phyloP scores from a whole-genome alignment of 2,113 vertebrate species.

The Numida meleagris region DNA sequence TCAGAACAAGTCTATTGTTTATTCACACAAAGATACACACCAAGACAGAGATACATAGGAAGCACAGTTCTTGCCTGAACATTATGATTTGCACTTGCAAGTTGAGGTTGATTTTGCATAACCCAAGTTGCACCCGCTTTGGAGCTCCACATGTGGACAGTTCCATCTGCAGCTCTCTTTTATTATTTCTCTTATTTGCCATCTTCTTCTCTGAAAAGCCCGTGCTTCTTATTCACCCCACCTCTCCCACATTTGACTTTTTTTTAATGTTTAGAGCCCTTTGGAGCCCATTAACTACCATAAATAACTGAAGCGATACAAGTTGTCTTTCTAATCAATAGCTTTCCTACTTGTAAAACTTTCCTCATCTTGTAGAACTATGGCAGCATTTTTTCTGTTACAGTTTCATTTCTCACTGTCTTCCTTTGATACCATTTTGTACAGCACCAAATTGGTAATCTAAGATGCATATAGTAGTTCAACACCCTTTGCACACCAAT shows the following conservation, averaged over 20 bases:
- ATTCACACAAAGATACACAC: neutral
- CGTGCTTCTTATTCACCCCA: neutral
- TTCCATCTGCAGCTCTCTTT: neutral
- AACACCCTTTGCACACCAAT: neutral
- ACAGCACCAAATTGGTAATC: neutral
- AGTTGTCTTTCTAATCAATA: neutral
- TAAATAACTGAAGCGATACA: neutral
- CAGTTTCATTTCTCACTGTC: neutral
- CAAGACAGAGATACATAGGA: neutral
- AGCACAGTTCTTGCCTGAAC: neutral
- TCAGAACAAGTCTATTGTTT: neutral
- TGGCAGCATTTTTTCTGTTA: neutral
- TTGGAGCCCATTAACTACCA: neutral
- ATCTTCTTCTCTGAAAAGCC: neutral
- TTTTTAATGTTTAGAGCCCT: neutral
- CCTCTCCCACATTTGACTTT: neutral
- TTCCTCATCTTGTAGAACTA: neutral
- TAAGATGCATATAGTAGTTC: neutral
- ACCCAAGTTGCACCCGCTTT: neutral
- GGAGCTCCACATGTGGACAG: neutral
- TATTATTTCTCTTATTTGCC: neutral
- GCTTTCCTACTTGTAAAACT: neutral
- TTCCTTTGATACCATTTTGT: neutral
- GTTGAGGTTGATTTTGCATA: neutral
- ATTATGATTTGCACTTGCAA: neutral